Base-by-base conservation (phyloP, 2,888 invertebrate species). In the Drosophila pseudotakahashii region DNA sequence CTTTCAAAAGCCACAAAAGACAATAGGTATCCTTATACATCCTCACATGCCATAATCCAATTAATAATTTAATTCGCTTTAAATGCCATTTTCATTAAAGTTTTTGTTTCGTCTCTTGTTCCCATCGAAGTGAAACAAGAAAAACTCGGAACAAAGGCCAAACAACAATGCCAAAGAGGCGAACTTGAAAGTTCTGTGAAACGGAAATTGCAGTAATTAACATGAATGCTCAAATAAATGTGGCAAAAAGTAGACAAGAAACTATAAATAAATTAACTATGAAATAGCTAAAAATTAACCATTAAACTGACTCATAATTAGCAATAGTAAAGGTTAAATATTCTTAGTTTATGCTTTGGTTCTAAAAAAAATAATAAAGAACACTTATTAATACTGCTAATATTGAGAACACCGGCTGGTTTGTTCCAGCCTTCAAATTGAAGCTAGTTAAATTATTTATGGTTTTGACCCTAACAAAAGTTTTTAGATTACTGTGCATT, bases 151-250 rank as follows among this genome's bases (percentile, higher is more conserved):
- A 66, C 67, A 55, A 66, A 67, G 66, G 45, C 52, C 45, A 39
- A 39, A 14, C 32, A 39, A 19, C 67, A 52, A 53, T 45, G 54
- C 53, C 68, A 67, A 23, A 32, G 64, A 67, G 54, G 53, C 66
- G 62, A 76, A 57, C 37, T 37, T 48, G 61, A 44, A 70, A 69
- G 66, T 64, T 72, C 41, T 73, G 64, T 36, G 63, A 63, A 71
- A 66, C 81, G 73, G 78, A 80, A 81, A 84, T 69, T 48, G 57
- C 75, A 19, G 69, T 50, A 79, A 83, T 79, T 77, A 79, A 62
- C 63, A 61, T 68, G 64, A 80, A 75, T 61, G 58, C 26, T 60
- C 32, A 32, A 73, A 53, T 45, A 73, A 73, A 73, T 51, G 68
- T 54, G 26, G 53, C 37, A 61, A 76, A 53, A 76, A 53, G 44